phyloP scores from a whole-genome alignment of 2,888 invertebrate species.

The Globia sparganii region DNA sequence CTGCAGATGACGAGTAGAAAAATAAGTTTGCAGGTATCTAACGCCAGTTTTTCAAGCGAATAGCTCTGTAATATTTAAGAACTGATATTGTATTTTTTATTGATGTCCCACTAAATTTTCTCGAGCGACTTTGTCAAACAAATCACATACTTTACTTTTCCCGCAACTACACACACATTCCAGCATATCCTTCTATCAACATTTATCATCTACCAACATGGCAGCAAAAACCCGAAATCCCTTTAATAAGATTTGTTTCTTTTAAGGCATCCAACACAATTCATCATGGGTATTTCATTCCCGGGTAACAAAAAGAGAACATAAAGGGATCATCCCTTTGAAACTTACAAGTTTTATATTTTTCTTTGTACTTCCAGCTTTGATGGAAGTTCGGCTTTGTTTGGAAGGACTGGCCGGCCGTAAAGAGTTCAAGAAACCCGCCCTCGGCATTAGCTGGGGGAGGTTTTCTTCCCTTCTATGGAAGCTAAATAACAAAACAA shows the following conservation, averaged over 20 bases:
- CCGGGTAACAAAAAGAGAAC: constrained; percentile 78
- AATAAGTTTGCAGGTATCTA: neutral
- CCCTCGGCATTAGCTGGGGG: constrained; percentile 66
- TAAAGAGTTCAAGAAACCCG: constrained; percentile 74
- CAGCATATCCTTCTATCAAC: constrained; percentile 35
- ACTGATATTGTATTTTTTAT: no score
- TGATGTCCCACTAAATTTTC: neutral
- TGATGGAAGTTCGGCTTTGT: constrained; percentile 84
- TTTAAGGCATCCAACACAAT: constrained; percentile 75
- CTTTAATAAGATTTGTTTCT: constrained; percentile 69
- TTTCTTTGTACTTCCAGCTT: constrained; percentile 83
- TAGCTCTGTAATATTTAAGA: neutral
- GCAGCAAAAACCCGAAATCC: constrained; percentile 53
- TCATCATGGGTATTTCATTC: constrained; percentile 78
- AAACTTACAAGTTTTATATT: constrained; percentile 85
- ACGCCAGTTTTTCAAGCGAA: neutral
- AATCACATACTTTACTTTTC: constrained; percentile 15
- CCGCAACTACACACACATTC: constrained; percentile 6
- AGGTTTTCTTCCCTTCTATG: constrained; percentile 53
- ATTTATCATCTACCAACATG: constrained; percentile 45
- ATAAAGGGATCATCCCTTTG: constrained; percentile 84
- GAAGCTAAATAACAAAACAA: constrained; percentile 68
- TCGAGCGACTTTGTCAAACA: constrained; percentile 10
- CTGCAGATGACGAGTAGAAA: neutral
- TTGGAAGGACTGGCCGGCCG: constrained; percentile 72